Evolutionary conservation across 2,888 invertebrate species (phyloP).

Genomic region (Platerodrilus igneus): DNA sequence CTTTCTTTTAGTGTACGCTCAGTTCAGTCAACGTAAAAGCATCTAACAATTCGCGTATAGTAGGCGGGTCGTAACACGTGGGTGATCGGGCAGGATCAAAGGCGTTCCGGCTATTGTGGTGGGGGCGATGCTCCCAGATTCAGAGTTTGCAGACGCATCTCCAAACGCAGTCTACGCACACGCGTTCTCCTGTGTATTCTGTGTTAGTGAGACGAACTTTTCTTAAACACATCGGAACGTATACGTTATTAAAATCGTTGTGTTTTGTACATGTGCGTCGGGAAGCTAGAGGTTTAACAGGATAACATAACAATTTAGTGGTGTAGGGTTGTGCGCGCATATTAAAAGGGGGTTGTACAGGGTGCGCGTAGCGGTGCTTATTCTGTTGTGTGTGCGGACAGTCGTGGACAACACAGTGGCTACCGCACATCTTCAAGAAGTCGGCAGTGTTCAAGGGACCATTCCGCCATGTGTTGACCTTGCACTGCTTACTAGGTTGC

Average conservation of each 20-base stretch:
- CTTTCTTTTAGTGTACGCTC: slow-evolving; percentile 38
- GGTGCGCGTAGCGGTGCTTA: slow-evolving; percentile 37
- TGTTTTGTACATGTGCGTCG: no score
- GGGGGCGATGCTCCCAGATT: slow-evolving; percentile 39
- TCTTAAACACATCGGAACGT: no score
- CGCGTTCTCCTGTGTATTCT: slow-evolving; percentile 34
- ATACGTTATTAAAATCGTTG: no score
- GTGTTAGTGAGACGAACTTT: slow-evolving; percentile 17
- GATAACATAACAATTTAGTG: slow-evolving; percentile 47
- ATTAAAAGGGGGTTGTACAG: slow-evolving; percentile 26
- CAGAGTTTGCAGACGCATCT: slow-evolving; percentile 46
- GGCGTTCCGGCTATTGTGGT: slow-evolving; percentile 35
- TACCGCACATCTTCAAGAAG: slow-evolving; percentile 47
- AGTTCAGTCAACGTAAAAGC: no score
- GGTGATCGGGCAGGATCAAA: slow-evolving; percentile 41
- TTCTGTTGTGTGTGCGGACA: slow-evolving; percentile 40
- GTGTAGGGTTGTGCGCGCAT: slow-evolving; percentile 35
- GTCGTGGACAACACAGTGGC: slow-evolving; percentile 46
- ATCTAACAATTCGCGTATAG: slow-evolving; percentile 44
- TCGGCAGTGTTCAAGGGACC: slow-evolving; percentile 47
- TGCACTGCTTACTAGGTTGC: slow-evolving; percentile 42
- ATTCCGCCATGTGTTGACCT: slow-evolving; percentile 47
- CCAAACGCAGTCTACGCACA: slow-evolving; percentile 46
- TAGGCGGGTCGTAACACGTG: slow-evolving; percentile 46
- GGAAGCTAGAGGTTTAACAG: no score